phyloP scores from a whole-genome alignment of 2,797 vertebrate genomes.

The Cynopterus sphinx region DNA sequence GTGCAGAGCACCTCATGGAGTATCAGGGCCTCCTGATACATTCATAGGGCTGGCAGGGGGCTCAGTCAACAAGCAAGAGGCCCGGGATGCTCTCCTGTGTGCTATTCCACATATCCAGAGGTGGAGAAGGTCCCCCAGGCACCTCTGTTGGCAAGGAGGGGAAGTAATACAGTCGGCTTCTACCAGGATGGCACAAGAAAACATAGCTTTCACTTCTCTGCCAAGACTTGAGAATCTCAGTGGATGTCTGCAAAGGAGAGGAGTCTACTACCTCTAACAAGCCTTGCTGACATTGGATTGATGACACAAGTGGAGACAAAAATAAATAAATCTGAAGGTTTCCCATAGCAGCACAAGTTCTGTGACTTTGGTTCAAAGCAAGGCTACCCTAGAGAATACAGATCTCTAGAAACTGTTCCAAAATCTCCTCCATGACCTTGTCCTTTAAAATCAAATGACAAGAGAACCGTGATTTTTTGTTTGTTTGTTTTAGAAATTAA shows the following conservation, averaged over 20 bases:
- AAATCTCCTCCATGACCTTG: not conserved
- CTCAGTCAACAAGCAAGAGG: not conserved
- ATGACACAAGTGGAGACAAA: conserved; percentile 15
- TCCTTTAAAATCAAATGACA: not conserved
- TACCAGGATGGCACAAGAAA: not conserved
- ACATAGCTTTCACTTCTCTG: conserved; percentile 13
- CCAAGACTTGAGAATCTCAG: conserved; percentile 22
- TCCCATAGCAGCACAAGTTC: not conserved
- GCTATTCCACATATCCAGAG: not conserved
- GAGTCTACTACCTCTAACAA: not conserved
- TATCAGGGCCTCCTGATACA: conserved; percentile 12
- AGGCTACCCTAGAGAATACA: not conserved
- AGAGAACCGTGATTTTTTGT: not conserved
- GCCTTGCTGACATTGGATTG: not conserved
- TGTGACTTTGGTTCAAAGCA: conserved; percentile 17
- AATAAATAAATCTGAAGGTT: not conserved
- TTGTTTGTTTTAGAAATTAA: not conserved
- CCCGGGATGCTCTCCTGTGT: not conserved
- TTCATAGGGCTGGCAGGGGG: not conserved
- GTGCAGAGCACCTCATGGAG: not conserved
- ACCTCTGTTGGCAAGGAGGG: not conserved
- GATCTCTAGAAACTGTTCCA: not conserved
- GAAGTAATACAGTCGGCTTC: not conserved
- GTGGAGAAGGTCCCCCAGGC: not conserved
- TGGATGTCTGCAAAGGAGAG: not conserved